Evolutionary conservation across 2,888 invertebrate species (phyloP), one percentile per base, ranked within the genome.

Genomic region (Netelia fuscicornis): DNA sequence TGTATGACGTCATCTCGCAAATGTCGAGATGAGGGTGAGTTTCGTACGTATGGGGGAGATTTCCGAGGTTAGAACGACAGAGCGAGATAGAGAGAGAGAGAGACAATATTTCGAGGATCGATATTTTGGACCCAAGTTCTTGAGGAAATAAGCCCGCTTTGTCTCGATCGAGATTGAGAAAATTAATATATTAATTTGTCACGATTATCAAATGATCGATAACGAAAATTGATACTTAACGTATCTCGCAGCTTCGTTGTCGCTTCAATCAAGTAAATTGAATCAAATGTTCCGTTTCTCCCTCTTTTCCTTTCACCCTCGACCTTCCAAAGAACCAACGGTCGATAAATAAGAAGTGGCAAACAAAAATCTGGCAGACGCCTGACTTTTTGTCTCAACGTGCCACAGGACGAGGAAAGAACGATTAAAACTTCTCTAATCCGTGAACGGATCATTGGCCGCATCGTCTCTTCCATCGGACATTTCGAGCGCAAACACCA

Each of bases 371-470:
- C 79, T 87, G 81, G 86, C 85, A 87, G 87, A 87, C 87, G 85
- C 86, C 87, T 74, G 83, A n/a, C 48, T 80, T 80, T 65, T 65
- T 72, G 87, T 72, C 37, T 74, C 75, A 81, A 30, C 80, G 75
- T 86, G 87, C 87, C 84, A 83, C 84, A 84, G 86, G 86, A 65
- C 54, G 56, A 56, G 48, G 56, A 11, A 68, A 60, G 76, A 80
- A 88, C 92, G 92, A 93, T 93, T 92, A 92, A 93, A 93, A 93
- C 90, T 93, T 92, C 89, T 90, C 89, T 90, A 89, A 91, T 90
- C 88, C 89, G 81, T 88, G 89, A 81, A 86, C 88, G 91, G 91
- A 88, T 91, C 89, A 89, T 90, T 89, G 92, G 89, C 86, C 87
- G 81, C 65, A 74, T 72, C 83, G 71, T 65, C 70, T 75, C 58